Percentiles rank a stretch among this genome's conserved stretches.
Evolutionary conservation across 2,797 vertebrate genomes (phyloP).

Genomic region (Ispidina lecontei): DNA sequence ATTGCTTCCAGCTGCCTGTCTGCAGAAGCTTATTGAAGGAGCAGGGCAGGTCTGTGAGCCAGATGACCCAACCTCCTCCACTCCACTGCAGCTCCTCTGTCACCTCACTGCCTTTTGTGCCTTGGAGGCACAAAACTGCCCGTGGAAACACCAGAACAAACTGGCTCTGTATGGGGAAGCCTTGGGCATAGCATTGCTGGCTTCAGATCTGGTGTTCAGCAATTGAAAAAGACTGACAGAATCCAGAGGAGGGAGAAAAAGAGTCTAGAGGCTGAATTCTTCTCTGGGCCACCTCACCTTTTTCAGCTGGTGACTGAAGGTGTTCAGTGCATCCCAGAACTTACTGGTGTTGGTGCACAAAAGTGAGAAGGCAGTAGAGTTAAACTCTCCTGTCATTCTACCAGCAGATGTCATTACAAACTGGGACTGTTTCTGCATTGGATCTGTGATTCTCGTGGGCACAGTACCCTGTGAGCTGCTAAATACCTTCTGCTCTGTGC

Average conservation of each 20-base stretch:
- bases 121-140: not conserved
- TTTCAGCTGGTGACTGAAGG: not conserved
- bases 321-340: not conserved
- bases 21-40: conserved; percentile 71
- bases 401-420: not conserved
- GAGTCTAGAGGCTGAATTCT: not conserved
- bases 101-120: not conserved
- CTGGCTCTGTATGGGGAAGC: not conserved
- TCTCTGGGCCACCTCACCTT: not conserved
- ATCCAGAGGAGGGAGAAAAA: not conserved
- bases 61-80: conserved; percentile 43
- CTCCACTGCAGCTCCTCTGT: conserved; percentile 17
- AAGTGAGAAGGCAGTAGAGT: not conserved
- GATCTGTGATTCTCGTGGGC: not conserved
- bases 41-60: conserved; percentile 55
- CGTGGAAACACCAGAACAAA: not conserved
- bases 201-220: not conserved
- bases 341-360: not conserved
- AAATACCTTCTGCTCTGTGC: not conserved
- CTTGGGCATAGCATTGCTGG: not conserved
- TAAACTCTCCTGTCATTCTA: not conserved
- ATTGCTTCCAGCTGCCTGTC: conserved; percentile 74
- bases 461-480: not conserved
- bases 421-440: not conserved
- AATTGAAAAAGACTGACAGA: not conserved